phyloP scores from a whole-genome alignment of 2,113 vertebrate species.

The Neogobius melanostomus region DNA sequence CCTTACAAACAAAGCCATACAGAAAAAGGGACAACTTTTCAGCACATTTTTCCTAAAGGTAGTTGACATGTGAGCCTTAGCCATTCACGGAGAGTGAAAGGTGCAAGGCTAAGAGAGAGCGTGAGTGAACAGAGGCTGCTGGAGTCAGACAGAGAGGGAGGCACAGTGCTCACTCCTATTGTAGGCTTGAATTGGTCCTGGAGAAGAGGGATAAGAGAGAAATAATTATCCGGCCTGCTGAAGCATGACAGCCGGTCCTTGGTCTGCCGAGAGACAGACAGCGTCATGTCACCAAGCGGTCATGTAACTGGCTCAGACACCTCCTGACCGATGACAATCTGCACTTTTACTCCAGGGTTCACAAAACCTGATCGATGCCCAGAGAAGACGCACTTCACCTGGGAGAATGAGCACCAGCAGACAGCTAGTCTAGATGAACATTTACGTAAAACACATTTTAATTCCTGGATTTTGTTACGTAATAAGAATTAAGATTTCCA shows the following conservation, averaged over 20 bases:
- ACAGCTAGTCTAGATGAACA: neutral
- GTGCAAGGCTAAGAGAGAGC: constrained; percentile 48
- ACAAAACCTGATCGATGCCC: no score
- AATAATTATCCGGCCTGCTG: constrained; percentile 84
- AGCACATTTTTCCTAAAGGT: constrained; percentile 4
- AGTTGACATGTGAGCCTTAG: constrained; percentile 48
- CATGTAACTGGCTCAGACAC: constrained; percentile 66
- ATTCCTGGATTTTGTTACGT: no score
- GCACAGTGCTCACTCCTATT: constrained; percentile 66
- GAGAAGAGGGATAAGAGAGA: constrained; percentile 80
- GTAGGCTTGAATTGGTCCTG: constrained; percentile 77
- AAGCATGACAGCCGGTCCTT: constrained; percentile 80
- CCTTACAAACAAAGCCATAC: constrained; percentile 10
- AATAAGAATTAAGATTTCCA: no score
- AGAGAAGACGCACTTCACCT: constrained; percentile 22
- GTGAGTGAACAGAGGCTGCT: constrained; percentile 48
- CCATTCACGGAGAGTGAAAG: constrained; percentile 30
- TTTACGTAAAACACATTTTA: neutral
- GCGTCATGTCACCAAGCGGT: constrained; percentile 76
- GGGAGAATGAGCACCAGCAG: neutral
- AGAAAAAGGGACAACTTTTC: neutral
- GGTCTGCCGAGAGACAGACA: constrained; percentile 71
- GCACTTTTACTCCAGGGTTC: constrained; percentile 55
- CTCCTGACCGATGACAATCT: constrained; percentile 70
- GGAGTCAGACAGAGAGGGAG: constrained; percentile 60